Evolutionary conservation across 2,797 vertebrate genomes (phyloP).

Genomic region (Crotalus adamanteus): DNA sequence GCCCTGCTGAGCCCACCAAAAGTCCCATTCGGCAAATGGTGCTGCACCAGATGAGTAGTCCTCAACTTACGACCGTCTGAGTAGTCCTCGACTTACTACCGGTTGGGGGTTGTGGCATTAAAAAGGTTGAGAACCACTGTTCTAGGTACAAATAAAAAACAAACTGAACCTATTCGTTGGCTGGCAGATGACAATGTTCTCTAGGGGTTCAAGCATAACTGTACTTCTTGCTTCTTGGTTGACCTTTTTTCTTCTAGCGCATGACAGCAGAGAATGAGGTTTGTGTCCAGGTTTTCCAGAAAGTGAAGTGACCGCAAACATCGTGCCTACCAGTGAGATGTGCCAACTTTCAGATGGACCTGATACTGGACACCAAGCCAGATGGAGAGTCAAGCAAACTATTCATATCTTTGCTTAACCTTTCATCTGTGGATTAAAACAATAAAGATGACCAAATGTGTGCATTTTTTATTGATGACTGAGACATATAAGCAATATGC

Average conservation of each 20-base stretch:
- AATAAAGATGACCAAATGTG: background rate
- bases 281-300: conserved; percentile 90
- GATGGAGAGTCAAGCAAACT: background rate
- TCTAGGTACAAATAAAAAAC: background rate
- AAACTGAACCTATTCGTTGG: background rate
- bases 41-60: too few relatives aligned
- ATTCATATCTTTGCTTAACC: background rate
- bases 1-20: too few relatives aligned
- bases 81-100: too few relatives aligned
- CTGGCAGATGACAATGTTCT: background rate
- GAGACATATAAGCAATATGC: background rate
- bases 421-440: background rate
- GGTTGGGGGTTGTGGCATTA: too few relatives aligned
- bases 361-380: background rate
- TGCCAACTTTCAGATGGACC: background rate
- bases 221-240: background rate
- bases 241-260: conserved; percentile 70
- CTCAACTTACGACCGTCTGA: too few relatives aligned
- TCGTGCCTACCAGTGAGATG: too few relatives aligned
- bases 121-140: background rate
- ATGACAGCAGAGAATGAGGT: conserved; percentile 81
- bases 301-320: conserved; percentile 69
- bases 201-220: background rate
- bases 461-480: background rate
- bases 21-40: too few relatives aligned